Conservation (phyloP, 1,140 invertebrate species). For the Caenorhabditis elegans region DNA sequence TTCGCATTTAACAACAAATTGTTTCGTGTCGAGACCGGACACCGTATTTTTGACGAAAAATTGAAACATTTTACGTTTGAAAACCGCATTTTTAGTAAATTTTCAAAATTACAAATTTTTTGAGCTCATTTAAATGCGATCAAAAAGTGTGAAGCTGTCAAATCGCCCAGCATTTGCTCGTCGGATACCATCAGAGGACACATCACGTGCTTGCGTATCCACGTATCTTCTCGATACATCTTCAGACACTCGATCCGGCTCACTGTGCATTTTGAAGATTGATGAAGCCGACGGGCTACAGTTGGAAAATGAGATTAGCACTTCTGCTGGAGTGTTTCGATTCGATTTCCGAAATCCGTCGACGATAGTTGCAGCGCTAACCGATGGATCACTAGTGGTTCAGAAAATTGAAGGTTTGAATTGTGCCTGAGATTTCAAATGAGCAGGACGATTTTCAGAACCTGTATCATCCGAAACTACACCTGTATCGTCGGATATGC, state of each 20-base stretch:
- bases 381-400: neutral
- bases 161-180: neutral
- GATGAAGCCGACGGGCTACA: neutral
- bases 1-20: too few species aligned
- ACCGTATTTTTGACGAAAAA: too few species aligned
- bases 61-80: too few species aligned
- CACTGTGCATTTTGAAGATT: neutral
- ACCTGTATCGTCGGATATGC: neutral
- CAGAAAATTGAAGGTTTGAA: neutral
- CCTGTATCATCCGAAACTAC: neutral
- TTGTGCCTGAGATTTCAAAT: too few species aligned
- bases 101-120: neutral
- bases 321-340: neutral
- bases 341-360: slow-evolving; percentile 13
- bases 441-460: neutral
- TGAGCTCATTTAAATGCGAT: neutral
- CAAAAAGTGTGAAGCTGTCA: neutral
- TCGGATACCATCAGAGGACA: neutral
- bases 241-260: neutral
- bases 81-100: neutral
- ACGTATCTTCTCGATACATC: slow-evolving; percentile 4
- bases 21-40: too few species aligned
- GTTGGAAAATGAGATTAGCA: neutral
- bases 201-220: neutral
- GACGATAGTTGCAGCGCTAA: neutral